These are phyloP conservation scores for Lithobates pipiens DNA, from an alignment of 2,797 vertebrate genomes.

Conservation along the genomic window DNA sequence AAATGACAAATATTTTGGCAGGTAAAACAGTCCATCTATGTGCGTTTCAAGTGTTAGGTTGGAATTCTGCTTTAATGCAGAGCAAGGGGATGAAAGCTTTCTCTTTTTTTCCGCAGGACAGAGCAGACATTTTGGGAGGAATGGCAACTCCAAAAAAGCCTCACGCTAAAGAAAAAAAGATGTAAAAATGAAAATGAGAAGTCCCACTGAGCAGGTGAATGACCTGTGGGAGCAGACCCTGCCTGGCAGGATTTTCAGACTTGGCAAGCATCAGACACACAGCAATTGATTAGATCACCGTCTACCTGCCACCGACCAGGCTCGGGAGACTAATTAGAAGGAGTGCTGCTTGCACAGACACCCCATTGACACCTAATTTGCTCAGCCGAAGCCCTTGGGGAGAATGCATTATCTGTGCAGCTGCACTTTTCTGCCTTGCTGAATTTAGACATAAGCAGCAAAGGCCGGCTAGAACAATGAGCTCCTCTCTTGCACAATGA, in stretches of 20 bases:
- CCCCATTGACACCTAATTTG: constrained; percentile 90
- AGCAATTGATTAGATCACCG: constrained; percentile 88
- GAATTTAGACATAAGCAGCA: constrained; percentile 77
- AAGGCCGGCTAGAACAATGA: constrained; percentile 77
- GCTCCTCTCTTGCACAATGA: constrained; percentile 52
- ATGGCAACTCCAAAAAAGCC: constrained; percentile 81
- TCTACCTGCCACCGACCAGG: constrained; percentile 85
- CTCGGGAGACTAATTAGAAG: constrained; percentile 88
- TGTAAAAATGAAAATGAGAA: constrained; percentile 82
- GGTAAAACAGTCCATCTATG: background rate
- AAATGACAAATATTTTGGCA: no score
- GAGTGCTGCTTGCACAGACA: constrained; percentile 83
- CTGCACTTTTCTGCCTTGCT: constrained; percentile 84
- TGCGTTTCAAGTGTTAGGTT: background rate
- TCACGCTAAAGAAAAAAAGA: constrained; percentile 77
- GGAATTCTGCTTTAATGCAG: constrained; percentile 11
- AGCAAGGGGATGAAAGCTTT: constrained; percentile 73
- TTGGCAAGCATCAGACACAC: constrained; percentile 80
- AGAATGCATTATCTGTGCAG: constrained; percentile 87
- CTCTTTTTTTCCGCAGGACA: constrained; percentile 77
- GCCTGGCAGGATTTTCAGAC: constrained; percentile 81
- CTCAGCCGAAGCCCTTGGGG: constrained; percentile 86
- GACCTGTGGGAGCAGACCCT: constrained; percentile 84
- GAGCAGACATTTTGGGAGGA: constrained; percentile 76
- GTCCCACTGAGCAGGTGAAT: constrained; percentile 83